A percentile compares a stretch with the other conserved stretches of the same genome.
Conservation (phyloP, 2,797 vertebrate species). For the Microctenopoma stevenorrisi region DNA sequence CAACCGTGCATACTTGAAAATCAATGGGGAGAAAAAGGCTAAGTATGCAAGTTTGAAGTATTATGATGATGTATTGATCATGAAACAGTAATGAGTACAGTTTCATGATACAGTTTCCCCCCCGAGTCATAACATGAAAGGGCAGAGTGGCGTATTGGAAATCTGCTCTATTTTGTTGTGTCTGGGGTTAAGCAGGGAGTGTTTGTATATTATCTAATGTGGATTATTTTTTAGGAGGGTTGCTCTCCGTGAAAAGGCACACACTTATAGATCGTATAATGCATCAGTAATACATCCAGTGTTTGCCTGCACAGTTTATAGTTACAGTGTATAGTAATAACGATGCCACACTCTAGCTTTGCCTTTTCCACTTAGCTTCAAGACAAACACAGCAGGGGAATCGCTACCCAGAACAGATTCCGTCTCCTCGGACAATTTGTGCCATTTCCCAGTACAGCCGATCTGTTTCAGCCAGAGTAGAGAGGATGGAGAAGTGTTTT, state of each 20-base stretch:
- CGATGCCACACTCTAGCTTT: conserved; percentile 56
- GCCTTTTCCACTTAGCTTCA: conserved; percentile 39
- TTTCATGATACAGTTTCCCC: not conserved
- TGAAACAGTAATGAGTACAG: no score
- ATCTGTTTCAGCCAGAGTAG: conserved; percentile 57
- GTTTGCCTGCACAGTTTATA: conserved; percentile 16
- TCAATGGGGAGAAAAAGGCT: conserved; percentile 12
- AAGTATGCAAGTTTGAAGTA: conserved; percentile 45
- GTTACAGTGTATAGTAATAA: conserved; percentile 41
- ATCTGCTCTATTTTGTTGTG: conserved; percentile 38
- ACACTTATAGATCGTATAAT: conserved; percentile 59
- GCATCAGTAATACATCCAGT: conserved; percentile 44
- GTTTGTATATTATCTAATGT: conserved; percentile 58
- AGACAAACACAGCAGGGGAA: conserved; percentile 60
- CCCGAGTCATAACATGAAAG: conserved; percentile 47
- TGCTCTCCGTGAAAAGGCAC: conserved; percentile 30
- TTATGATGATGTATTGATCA: conserved; percentile 57
- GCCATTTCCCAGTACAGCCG: conserved; percentile 52
- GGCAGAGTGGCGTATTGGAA: conserved; percentile 44
- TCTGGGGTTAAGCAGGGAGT: conserved; percentile 33
- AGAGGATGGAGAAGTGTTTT: conserved; percentile 65
- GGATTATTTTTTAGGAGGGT: conserved; percentile 40
- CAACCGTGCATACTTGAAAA: conserved; percentile 9
- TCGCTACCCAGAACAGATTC: conserved; percentile 56
- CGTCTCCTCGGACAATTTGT: conserved; percentile 62